Conservation (phyloP, 1,140 invertebrate genomes). For the Diploscapter pachys region DNA sequence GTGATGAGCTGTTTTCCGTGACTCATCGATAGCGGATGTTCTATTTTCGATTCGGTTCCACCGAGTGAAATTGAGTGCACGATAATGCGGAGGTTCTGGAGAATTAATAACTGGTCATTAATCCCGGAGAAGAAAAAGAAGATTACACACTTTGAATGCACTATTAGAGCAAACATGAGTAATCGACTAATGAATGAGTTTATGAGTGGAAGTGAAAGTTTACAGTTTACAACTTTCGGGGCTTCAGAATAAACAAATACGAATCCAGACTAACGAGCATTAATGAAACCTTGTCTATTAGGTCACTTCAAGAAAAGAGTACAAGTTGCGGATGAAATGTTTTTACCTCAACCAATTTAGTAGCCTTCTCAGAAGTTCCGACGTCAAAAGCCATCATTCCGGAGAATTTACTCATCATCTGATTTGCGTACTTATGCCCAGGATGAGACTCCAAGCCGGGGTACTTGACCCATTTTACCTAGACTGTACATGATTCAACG, state of each 20-base stretch:
- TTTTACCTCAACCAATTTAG: conserved; percentile 11
- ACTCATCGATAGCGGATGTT: conserved; percentile 21
- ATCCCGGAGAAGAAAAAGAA: no score
- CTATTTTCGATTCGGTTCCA: conserved; percentile 17
- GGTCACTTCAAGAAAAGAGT: no score
- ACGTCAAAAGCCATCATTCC: conserved; percentile 27
- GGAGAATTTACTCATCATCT: conserved; percentile 16
- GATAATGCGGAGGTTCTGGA: conserved; percentile 7
- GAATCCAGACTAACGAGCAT: no score
- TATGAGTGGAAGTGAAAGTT: no score
- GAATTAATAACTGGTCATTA: neutral
- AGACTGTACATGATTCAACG: neutral
- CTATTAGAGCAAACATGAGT: no score
- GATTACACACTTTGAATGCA: no score
- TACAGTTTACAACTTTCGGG: no score
- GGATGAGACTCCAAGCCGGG: conserved; percentile 14
- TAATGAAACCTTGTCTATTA: no score
- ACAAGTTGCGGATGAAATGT: neutral
- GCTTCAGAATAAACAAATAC: no score
- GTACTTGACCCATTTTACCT: conserved; percentile 1
- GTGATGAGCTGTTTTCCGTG: conserved; percentile 15
- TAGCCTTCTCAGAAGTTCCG: conserved; percentile 17
- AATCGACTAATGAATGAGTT: no score
- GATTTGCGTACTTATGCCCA: conserved; percentile 15
- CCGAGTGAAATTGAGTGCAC: conserved; percentile 11